These are phyloP conservation scores for Epizoanthus scotinus DNA, from an alignment of 92 coral and sea anemone species.

Conservation along the genomic window DNA sequence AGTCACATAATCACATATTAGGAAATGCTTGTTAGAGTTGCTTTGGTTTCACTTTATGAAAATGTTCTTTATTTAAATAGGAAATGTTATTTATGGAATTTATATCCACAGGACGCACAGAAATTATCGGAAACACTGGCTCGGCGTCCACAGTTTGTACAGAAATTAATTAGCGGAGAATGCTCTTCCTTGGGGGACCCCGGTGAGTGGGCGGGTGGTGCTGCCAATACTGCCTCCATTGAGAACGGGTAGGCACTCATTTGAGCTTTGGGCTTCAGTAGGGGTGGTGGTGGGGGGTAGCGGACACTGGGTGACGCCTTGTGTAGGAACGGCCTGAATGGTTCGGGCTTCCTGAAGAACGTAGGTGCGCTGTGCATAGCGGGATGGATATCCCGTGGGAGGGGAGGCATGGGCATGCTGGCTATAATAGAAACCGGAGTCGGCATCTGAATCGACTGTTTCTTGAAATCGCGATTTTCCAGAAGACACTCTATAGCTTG, in stretches of 20 bases:
- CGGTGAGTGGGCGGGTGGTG: constrained; percentile 52
- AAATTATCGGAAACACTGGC: constrained; percentile 81
- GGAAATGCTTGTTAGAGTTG: neutral
- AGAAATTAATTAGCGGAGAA: constrained; percentile 57
- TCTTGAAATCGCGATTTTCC: constrained; percentile 77
- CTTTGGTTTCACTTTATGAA: too few relatives aligned
- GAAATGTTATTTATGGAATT: constrained; percentile 49
- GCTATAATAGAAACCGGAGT: constrained; percentile 68
- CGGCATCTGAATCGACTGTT: constrained; percentile 64
- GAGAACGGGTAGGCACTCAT: constrained; percentile 71
- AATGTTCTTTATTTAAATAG: neutral
- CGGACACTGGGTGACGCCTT: constrained; percentile 68
- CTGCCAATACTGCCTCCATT: constrained; percentile 68
- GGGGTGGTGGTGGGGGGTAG: constrained; percentile 87
- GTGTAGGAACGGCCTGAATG: constrained; percentile 76
- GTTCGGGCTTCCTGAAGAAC: constrained; percentile 84
- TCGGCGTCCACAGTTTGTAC: constrained; percentile 93
- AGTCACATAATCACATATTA: neutral
- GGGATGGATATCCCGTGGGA: constrained; percentile 72
- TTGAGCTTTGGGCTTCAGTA: constrained; percentile 74
- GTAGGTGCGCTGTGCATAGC: constrained; percentile 65
- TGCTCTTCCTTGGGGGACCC: constrained; percentile 62
- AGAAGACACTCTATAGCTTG: constrained; percentile 97
- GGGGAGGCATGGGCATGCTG: constrained; percentile 53
- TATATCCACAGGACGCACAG: constrained; percentile 93